Evolutionary conservation across 2,113 vertebrate species (phyloP).

Genomic region (Girardinichthys multiradiatus): DNA sequence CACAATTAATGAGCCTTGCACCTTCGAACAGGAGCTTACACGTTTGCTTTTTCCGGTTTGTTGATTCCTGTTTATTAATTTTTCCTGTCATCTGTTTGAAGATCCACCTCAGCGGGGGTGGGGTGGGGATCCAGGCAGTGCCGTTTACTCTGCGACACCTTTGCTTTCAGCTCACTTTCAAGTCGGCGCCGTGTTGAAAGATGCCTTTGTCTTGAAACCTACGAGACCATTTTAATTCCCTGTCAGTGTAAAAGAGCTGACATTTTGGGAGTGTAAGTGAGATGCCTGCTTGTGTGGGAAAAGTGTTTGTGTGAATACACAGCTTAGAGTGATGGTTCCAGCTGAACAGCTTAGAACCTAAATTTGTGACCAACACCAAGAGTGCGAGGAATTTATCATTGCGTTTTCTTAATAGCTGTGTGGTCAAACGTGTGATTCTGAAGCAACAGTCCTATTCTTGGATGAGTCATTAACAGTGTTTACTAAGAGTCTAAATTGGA

Average conservation of each 20-base stretch:
- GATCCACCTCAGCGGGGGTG: conserved; percentile 42
- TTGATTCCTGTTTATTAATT: conserved; percentile 61
- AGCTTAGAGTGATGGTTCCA: conserved; percentile 43
- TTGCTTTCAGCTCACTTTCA: conserved; percentile 38
- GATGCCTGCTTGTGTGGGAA: conserved; percentile 27
- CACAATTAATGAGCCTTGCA: conserved; percentile 66
- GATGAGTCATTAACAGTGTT: conserved; percentile 25
- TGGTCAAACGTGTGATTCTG: conserved; percentile 15
- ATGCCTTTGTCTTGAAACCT: conserved; percentile 43
- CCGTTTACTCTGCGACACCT: conserved; percentile 30
- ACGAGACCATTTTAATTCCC: conserved; percentile 50
- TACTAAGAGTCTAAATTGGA: conserved; percentile 30
- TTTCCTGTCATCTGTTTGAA: conserved; percentile 63
- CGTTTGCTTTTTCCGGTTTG: conserved; percentile 67
- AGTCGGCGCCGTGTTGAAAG: conserved; percentile 40
- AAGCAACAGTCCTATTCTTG: conserved; percentile 25
- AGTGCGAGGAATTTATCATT: conserved; percentile 12
- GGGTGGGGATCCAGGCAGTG: conserved; percentile 29
- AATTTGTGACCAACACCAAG: conserved; percentile 15
- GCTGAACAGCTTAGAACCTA: conserved; percentile 44
- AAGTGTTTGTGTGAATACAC: conserved; percentile 21
- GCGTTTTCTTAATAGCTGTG: conserved; percentile 4
- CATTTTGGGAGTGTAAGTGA: conserved; percentile 45
- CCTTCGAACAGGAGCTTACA: conserved; percentile 65
- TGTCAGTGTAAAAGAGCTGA: conserved; percentile 41